phyloP scores from a whole-genome alignment of 2,888 invertebrate genomes.

The Drosophila peninsularis region DNA sequence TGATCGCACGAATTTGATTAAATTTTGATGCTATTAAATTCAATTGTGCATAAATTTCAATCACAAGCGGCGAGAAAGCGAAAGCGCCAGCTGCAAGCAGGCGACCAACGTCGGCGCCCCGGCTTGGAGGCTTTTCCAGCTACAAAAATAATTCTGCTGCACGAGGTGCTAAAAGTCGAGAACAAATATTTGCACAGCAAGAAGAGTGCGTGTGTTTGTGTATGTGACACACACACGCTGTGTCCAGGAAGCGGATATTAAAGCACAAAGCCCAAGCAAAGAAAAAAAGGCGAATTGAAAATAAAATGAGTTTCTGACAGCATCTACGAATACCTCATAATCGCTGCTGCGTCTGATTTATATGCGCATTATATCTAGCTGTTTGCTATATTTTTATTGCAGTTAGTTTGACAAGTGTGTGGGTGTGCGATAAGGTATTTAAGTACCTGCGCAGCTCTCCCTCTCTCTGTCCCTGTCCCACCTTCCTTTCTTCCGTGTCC shows the following conservation, averaged over 20 bases:
- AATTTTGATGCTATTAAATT: constrained; percentile 59
- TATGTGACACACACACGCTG: constrained; percentile 42
- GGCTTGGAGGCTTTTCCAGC: constrained; percentile 14
- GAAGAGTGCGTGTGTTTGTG: constrained; percentile 5
- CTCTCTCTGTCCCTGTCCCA: background rate
- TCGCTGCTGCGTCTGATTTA: constrained; percentile 32
- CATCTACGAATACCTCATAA: constrained; percentile 20
- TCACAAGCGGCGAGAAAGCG: constrained; percentile 37
- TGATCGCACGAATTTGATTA: constrained; percentile 47
- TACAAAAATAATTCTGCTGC: constrained; percentile 34
- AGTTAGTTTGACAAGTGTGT: constrained; percentile 18
- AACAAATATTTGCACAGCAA: constrained; percentile 32
- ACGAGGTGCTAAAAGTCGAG: constrained; percentile 53
- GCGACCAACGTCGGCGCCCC: background rate
- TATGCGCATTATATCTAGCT: constrained; percentile 20
- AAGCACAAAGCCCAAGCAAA: constrained; percentile 45
- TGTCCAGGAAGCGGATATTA: constrained; percentile 71
- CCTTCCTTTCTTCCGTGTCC: background rate
- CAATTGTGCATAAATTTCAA: constrained; percentile 65
- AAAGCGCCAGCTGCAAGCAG: background rate
- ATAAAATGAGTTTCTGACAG: constrained; percentile 44
- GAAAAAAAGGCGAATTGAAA: constrained; percentile 28
- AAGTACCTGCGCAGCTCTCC: constrained; percentile 26
- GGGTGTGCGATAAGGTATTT: constrained; percentile 58
- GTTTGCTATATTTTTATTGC: constrained; percentile 7